Evolutionary conservation across 2,113 vertebrate genomes (phyloP).

Genomic region (Antigone vipio): DNA sequence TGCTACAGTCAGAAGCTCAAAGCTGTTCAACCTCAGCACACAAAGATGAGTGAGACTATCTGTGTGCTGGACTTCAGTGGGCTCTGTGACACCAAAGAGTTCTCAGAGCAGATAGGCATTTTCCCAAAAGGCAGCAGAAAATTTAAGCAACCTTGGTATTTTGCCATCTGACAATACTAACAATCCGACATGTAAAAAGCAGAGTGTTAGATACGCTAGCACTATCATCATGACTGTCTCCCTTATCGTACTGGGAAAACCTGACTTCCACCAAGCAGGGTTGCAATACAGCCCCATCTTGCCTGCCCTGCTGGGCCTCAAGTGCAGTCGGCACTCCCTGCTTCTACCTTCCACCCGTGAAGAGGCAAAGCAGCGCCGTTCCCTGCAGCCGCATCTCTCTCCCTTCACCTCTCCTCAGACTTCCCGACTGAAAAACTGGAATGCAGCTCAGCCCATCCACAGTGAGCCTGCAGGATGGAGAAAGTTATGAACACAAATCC

Average conservation of each 20-base stretch:
- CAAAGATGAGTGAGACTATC: neutral
- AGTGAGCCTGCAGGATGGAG: neutral
- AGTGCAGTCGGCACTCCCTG: accelerated
- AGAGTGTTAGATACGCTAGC: neutral
- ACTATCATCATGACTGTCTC: neutral
- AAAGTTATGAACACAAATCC: neutral
- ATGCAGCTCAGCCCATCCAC: neutral
- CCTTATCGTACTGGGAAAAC: neutral
- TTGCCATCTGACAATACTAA: neutral
- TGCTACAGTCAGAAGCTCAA: neutral
- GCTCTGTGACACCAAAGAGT: neutral
- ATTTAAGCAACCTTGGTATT: neutral
- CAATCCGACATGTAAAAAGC: neutral
- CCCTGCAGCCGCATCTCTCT: neutral
- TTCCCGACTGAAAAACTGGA: neutral
- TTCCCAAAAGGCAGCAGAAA: neutral
- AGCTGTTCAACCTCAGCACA: neutral
- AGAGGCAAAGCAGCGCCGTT: neutral
- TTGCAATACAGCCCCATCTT: neutral
- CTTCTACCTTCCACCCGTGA: neutral
- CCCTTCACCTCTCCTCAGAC: neutral
- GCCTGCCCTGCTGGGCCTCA: neutral
- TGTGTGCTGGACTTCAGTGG: neutral
- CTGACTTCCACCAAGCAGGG: neutral
- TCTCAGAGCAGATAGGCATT: neutral